phyloP scores from a whole-genome alignment of 2,113 vertebrate species.

The Elephantulus edwardii region DNA sequence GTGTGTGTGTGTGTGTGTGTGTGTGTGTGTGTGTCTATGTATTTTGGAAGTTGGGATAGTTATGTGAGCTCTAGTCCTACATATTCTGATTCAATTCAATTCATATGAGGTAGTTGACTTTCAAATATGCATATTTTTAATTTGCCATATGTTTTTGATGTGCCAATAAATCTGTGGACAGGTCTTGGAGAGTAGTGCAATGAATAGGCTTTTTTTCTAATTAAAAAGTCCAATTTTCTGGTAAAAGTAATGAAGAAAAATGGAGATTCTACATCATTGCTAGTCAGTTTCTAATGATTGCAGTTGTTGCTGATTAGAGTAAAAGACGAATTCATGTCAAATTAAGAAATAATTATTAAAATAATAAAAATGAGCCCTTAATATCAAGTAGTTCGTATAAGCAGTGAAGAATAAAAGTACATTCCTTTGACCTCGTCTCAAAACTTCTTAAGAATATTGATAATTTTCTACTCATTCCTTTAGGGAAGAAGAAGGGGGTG shows the following conservation, averaged over 20 bases:
- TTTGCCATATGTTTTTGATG: conserved; percentile 19
- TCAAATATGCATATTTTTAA: conserved; percentile 14
- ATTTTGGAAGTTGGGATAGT: no score
- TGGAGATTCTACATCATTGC: conserved; percentile 9
- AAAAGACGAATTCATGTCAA: conserved; percentile 44
- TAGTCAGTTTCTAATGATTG: conserved; percentile 63
- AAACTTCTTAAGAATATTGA: conserved; percentile 61
- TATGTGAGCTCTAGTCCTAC: not conserved
- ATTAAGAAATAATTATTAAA: conserved; percentile 74
- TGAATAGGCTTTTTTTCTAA: conserved; percentile 35
- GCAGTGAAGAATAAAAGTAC: conserved; percentile 33
- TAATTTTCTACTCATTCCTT: conserved; percentile 61
- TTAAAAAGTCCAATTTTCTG: conserved; percentile 12
- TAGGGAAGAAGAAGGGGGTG: conserved; percentile 51
- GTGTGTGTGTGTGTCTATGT: no score
- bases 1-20: no score
- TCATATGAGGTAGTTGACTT: not conserved
- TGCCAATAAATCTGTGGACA: not conserved
- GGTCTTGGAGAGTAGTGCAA: not conserved
- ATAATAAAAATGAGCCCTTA: conserved; percentile 69
- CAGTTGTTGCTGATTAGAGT: conserved; percentile 47
- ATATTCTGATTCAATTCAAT: not conserved
- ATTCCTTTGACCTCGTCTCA: conserved; percentile 7
- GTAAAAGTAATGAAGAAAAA: conserved; percentile 23
- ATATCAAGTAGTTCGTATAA: conserved; percentile 62